Evolutionary conservation across 2,888 invertebrate genomes (phyloP), one percentile per base, ranked within the genome.

Genomic region (Crematogaster levior): DNA sequence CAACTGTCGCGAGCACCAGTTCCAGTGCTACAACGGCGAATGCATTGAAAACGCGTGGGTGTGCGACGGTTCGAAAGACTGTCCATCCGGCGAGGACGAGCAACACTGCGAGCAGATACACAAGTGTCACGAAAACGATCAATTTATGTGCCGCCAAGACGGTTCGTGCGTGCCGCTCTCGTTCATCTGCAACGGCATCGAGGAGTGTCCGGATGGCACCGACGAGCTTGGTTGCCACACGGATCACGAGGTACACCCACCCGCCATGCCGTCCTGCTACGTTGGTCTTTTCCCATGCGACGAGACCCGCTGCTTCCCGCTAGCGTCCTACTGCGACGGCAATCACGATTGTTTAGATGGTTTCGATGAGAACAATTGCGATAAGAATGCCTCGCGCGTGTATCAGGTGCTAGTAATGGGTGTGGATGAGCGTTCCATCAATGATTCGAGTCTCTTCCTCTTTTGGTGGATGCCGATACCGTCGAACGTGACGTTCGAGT

Each of bases 291-390:
- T 96, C 92, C 94, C 95, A 0, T 97, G 97, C 89, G 96, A 96
- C 89, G 95, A 93, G n/a, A 95, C 94, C 12, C 93, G 93, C 0
- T 98, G 98, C 92, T 93, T 97, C 34, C 96, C 96, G 0, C 91
- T 96, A 24, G 95, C 95, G 0, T 94, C 95, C 70, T 95, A 96
- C 46, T 98, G 98, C 93, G 96, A 98, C 92, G 96, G 96, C 0
- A 95, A 95, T 12, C 94, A 95, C 51, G 97, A 98, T 90, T 98
- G 98, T 92, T 95, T 95, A 84, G 98, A 98, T 91, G 96, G 96
- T 12, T 96, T 95, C 61, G 98, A 98, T 91, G 98, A 98, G 93
- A 92, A 92, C 3, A 96, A 97, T 93, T 97, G 97, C 87, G 92
- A 93, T 9, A 93, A 93, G 18, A 95, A 95, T 40, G 95, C 94